A percentile compares a stretch with the other conserved stretches of the same genome.
phyloP scores from a whole-genome alignment of 2,797 vertebrate species.

The Cirrhinus molitorella region DNA sequence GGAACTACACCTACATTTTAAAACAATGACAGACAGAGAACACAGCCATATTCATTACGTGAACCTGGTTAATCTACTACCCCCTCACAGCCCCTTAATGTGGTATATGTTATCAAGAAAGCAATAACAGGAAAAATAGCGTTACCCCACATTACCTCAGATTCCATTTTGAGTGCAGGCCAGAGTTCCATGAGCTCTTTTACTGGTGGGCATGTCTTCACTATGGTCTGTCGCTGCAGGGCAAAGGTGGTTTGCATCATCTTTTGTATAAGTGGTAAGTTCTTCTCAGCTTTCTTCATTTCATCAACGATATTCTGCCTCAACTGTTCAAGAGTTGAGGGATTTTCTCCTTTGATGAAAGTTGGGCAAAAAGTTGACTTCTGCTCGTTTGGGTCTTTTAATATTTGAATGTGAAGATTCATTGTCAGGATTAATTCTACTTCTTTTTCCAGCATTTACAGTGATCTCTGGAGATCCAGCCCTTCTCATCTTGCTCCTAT shows the following conservation, averaged over 20 bases:
- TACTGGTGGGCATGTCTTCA: conserved; percentile 26
- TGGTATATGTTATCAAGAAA: no score
- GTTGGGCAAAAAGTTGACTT: conserved; percentile 48
- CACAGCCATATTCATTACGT: background rate
- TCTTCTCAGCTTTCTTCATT: conserved; percentile 33
- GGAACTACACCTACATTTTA: background rate
- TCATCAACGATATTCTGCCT: conserved; percentile 21
- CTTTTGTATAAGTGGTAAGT: conserved; percentile 26
- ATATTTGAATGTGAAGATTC: conserved; percentile 42
- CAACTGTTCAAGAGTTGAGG: conserved; percentile 14
- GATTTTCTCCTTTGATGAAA: conserved; percentile 38
- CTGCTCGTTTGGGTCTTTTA: conserved; percentile 36
- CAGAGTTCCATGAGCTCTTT: conserved; percentile 34
- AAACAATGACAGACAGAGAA: background rate
- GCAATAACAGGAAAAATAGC: background rate
- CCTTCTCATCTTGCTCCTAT: conserved; percentile 56
- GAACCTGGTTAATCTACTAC: no score
- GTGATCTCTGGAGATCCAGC: background rate
- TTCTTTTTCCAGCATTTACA: conserved; percentile 30
- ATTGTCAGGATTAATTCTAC: conserved; percentile 33
- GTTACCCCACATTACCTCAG: conserved; percentile 28
- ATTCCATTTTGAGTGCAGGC: conserved; percentile 51
- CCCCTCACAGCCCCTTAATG: no score
- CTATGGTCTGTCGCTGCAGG: conserved; percentile 1
- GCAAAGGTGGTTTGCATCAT: conserved; percentile 6